A percentile compares a stretch with the other conserved stretches of the same genome.
phyloP scores from a whole-genome alignment of 2,888 invertebrate genomes.

The Cantharis rufa region DNA sequence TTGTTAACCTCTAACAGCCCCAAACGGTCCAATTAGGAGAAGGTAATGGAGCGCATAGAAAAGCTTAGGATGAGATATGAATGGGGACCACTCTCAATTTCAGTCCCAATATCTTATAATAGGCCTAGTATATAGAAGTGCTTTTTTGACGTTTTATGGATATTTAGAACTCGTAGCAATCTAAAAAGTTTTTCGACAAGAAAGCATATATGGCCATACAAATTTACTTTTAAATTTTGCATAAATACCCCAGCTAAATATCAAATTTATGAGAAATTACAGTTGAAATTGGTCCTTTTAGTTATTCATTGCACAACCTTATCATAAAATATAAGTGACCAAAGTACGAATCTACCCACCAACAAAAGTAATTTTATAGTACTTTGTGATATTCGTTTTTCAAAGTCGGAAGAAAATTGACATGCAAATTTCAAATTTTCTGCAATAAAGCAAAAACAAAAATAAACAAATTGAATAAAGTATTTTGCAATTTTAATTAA shows the following conservation, averaged over 20 bases:
- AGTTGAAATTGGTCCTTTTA: constrained; percentile 28
- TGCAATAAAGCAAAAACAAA: constrained; percentile 34
- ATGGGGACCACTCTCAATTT: constrained; percentile 39
- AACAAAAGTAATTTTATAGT: constrained; percentile 32
- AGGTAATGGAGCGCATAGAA: constrained; percentile 46
- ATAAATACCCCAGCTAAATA: constrained; percentile 17
- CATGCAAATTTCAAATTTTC: constrained; percentile 41
- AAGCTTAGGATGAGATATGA: constrained; percentile 42
- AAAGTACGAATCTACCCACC: constrained; percentile 10
- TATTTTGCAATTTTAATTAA: background rate
- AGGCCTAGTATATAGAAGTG: constrained; percentile 37
- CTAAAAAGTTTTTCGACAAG: constrained; percentile 16
- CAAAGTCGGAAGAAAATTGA: constrained; percentile 23
- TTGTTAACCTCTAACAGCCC: constrained; percentile 47
- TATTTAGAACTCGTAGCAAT: constrained; percentile 37
- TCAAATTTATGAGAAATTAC: constrained; percentile 18
- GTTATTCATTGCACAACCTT: constrained; percentile 31
- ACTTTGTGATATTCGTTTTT: constrained; percentile 20
- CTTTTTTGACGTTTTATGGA: constrained; percentile 42
- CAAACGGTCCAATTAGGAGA: constrained; percentile 49
- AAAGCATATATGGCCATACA: constrained; percentile 7
- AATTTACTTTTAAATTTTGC: constrained; percentile 12
- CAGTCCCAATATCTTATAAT: constrained; percentile 47
- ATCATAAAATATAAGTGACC: constrained; percentile 32
- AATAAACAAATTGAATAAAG: constrained; percentile 2